Percentiles rank a stretch among this genome's conserved stretches.
phyloP scores from a whole-genome alignment of 1,140 invertebrate species.

The Pseudomyrmex sp. region DNA sequence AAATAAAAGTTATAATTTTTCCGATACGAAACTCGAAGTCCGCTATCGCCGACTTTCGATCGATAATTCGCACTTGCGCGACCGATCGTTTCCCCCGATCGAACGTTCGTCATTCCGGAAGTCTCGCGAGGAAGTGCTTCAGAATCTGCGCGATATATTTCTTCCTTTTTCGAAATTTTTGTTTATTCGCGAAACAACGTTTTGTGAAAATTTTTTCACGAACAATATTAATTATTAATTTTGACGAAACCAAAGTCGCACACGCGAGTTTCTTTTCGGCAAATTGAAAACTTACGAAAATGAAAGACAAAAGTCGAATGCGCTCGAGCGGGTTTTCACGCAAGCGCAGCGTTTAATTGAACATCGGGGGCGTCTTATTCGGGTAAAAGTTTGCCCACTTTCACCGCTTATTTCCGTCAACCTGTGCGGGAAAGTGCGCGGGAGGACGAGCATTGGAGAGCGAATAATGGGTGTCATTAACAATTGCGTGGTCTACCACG shows the following conservation, averaged over 20 bases:
- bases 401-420: slow-evolving; percentile 79
- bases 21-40: slow-evolving; percentile 1
- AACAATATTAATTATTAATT: no score
- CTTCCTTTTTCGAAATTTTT: background rate
- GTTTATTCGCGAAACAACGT: no score
- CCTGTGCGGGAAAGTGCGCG: slow-evolving; percentile 61
- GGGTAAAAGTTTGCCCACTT: slow-evolving; percentile 74
- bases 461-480: slow-evolving; percentile 70
- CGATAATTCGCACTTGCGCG: slow-evolving; percentile 11
- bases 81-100: background rate
- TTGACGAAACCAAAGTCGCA: no score
- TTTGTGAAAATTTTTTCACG: no score
- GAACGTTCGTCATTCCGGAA: background rate
- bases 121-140: no score
- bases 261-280: no score
- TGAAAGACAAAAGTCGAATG: no score
- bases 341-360: background rate
- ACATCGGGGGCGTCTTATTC: slow-evolving; percentile 5
- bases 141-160: background rate
- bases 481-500: slow-evolving; percentile 24
- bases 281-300: no score
- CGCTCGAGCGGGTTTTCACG: background rate
- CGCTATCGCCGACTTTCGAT: background rate
- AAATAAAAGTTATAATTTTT: no score
- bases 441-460: slow-evolving; percentile 3